Conservation (phyloP, 2,797 vertebrate genomes). For the Pseudomugil gertrudae region DNA sequence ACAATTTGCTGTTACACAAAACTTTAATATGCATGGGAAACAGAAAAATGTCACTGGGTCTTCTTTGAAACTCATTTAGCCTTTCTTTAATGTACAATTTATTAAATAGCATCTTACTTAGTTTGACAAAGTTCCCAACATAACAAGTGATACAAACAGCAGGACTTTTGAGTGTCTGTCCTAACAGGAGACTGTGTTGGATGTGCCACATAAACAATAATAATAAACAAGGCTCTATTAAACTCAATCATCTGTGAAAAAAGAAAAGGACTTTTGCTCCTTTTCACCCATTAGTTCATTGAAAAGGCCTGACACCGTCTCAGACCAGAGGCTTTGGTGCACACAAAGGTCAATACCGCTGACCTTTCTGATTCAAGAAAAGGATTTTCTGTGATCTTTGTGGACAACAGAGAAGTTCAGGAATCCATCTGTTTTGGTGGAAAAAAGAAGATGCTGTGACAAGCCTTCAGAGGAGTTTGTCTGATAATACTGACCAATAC, state of each 20-base stretch:
- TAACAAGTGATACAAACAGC: slow-evolving; percentile 27
- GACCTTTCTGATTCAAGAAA: slow-evolving; percentile 49
- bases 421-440: background rate
- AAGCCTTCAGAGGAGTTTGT: slow-evolving; percentile 17
- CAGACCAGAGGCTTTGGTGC: slow-evolving; percentile 54
- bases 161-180: slow-evolving; percentile 52
- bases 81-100: background rate
- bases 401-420: slow-evolving; percentile 37
- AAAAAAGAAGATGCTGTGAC: slow-evolving; percentile 13
- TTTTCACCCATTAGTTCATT: slow-evolving; percentile 37
- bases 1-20: slow-evolving; percentile 14
- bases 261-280: slow-evolving; percentile 59
- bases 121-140: slow-evolving; percentile 6
- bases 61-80: background rate
- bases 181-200: slow-evolving; percentile 25
- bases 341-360: slow-evolving; percentile 58
- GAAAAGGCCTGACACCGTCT: slow-evolving; percentile 56
- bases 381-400: slow-evolving; percentile 52
- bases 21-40: too few relatives aligned
- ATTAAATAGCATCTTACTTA: background rate
- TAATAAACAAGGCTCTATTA: slow-evolving; percentile 43
- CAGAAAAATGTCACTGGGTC: slow-evolving; percentile 8
- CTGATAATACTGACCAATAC: slow-evolving; percentile 9
- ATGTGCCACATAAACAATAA: slow-evolving; percentile 51
- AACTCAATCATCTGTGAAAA: slow-evolving; percentile 48